Evolutionary conservation across 2,797 vertebrate genomes (phyloP), one percentile per base, ranked within the genome.

Genomic region (Helarctos malayanus): DNA sequence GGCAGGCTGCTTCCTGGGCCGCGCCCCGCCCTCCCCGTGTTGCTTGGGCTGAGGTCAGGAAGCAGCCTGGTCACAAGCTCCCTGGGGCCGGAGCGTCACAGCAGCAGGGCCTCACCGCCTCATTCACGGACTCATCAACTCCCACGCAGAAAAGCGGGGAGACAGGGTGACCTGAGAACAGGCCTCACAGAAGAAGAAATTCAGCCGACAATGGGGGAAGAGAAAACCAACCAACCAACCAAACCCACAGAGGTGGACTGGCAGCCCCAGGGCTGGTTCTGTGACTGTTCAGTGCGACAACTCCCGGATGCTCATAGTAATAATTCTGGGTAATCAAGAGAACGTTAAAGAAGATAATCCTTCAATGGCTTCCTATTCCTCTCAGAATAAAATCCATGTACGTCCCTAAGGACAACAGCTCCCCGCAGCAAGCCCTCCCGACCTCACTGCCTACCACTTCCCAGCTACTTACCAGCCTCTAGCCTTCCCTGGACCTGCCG

Each of bases 291-390:
- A 29, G 35, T 0, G n/a, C 0, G 27, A 38, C 63, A 65, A 52
- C 21, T 13, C 41, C 41, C 0, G 2, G 71, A 78, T 75, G 47
- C 56, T 89, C 84, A 92, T 16, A 92, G 71, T 5, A 12, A 45
- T 78, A 97, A 94, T 45, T 80, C 80, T 76, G 41, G 45, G 47
- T 71, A 92, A 96, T 89, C 63, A 89, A 82, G 56, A 79, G 35
- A 79, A 94, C 35, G 61, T 65, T 45, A 73, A 80, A 35, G 75
- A 83, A 83, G 83, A 92, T 82, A 91, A 93, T 6, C 15, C 56
- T 85, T 82, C 52, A 63, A 41, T 81, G n/a, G 57, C 85, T 96
- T 92, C 88, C 85, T 73, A 73, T 79, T 68, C 27, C 68, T 73
- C 56, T 76, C 41, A 54, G 92, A 96, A 71, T 87, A 83, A 88